Evolutionary conservation across 2,113 vertebrate genomes (phyloP), one percentile per base, ranked within the genome.

Genomic region (Peromyscus maniculatus): DNA sequence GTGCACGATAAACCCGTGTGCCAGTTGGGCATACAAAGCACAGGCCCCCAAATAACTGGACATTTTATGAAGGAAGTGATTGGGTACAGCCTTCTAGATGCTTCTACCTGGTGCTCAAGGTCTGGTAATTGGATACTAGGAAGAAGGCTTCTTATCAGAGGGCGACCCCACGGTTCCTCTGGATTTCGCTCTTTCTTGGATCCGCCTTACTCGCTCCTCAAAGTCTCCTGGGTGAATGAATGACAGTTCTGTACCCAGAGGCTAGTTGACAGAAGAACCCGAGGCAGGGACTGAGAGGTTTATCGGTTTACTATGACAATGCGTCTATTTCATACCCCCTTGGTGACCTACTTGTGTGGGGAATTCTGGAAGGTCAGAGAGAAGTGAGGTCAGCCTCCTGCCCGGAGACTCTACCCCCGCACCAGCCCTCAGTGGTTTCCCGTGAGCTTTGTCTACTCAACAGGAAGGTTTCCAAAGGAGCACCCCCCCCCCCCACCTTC

Each of bases 31-130:
- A 0, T 95, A 96, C n/a, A 71, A 80, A 96, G 49, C 10, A 52
- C 62, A 93, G 97, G 87, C 95, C 97, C 97, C 95, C 77, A 82
- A 78, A 86, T 95, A 97, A 94, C 92, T 89, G 97, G 94, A 94
- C 96, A 94, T 91, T 46, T 13, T 15, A 11, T 22, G 39, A 88
- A 80, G 80, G 86, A 91, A 57, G 89, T 8, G 0, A 13, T 95
- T 87, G 36, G 0, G 94, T 93, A 92, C 94, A 93, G 57, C 91
- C 91, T 95, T 98, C 95, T 97, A 79, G 97, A 96, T 96, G 78
- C 86, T 94, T 91, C 91, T 96, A 43, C 89, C 13, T 82, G 89
- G 24, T 91, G 57, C 91, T 96, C 77, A 92, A 91, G 86, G 69
- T 87, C 97, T 97, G 91, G 64, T 97, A 97, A 98, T 97, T 97